Base-by-base conservation (phyloP, 2,113 vertebrate species). In the Pseudorasbora parva region DNA sequence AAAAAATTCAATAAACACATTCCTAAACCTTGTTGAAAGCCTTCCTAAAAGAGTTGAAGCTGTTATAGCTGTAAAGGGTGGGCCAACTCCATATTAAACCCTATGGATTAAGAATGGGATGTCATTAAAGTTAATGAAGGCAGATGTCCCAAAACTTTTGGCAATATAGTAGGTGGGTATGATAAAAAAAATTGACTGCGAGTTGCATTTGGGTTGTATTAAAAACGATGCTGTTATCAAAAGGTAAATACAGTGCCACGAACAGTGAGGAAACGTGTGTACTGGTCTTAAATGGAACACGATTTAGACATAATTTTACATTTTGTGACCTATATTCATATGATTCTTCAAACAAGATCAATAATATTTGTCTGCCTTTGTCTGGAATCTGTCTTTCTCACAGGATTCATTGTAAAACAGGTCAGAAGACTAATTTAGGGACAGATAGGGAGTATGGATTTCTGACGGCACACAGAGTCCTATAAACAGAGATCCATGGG, bases 401-500 rank as follows among this genome's bases (percentile, higher is more conserved):
- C 41, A 59, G 8, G 12, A 41, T 43, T 25, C 7, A 59, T 2
- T 43, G 0, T 78, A 33, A 57, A 78, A 37, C 1, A 60, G 33
- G 75, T 43, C 7, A 77, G 54, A 56, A 59, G 30, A 59, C 11
- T 23, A 59, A 43, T 60, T 25, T 6, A 78, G 56, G 8, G 60
- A 45, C 12, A 78, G 56, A n/a, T 25, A 5, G 15, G 23, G 10
- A 25, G 19, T 23, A 23, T 23, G 30, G 59, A 54, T 77, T 59
- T 59, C 17, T 77, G 74, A 56, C 3, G 37, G 17, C 33, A 68
- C 60, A 74, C 14, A 27, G 25, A 77, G 56, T 78, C 14, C 56
- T 60, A 45, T 78, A 78, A 78, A 78, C 56, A 60, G 8, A 19
- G 7, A 60, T 19, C 1, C 4, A 78, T 78, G 54, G 7, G 76